A percentile compares a stretch with the other conserved stretches of the same genome.
Conservation (phyloP, 2,113 vertebrate species). For the Peromyscus leucopus region DNA sequence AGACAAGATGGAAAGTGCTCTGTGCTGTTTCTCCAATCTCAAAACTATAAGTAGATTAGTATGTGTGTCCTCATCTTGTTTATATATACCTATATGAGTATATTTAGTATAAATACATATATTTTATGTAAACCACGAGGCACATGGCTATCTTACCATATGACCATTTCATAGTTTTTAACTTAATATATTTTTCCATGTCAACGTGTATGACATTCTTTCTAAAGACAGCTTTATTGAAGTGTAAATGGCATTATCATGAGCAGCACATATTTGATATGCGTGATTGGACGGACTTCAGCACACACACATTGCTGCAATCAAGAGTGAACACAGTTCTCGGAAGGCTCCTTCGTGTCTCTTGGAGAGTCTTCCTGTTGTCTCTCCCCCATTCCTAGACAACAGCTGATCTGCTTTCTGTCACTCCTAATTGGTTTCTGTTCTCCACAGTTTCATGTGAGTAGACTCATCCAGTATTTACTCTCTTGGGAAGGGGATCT, state of each 20-base stretch:
- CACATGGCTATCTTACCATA: not conserved
- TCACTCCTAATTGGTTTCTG: slow-evolving; percentile 27
- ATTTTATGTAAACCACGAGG: not conserved
- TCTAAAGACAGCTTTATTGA: not conserved
- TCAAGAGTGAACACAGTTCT: not conserved
- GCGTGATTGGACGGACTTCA: not conserved
- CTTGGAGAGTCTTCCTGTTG: not conserved
- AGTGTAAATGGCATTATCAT: not conserved
- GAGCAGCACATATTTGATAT: not conserved
- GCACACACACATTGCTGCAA: not conserved
- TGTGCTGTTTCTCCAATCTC: not conserved
- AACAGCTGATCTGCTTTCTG: slow-evolving; percentile 44
- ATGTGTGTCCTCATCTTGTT: not conserved
- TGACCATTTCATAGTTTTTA: not conserved
- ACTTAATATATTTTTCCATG: not conserved
- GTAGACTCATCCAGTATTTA: not conserved
- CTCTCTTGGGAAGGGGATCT: not conserved
- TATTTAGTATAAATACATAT: not conserved
- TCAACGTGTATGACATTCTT: not conserved
- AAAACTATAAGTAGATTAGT: not conserved
- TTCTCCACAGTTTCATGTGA: slow-evolving; percentile 36
- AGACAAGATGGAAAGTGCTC: not conserved
- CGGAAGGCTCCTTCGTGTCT: not conserved
- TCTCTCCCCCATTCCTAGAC: not conserved
- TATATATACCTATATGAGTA: not conserved